Conservation (phyloP, 2,797 vertebrate species). For the Toxotes lorentzi region DNA sequence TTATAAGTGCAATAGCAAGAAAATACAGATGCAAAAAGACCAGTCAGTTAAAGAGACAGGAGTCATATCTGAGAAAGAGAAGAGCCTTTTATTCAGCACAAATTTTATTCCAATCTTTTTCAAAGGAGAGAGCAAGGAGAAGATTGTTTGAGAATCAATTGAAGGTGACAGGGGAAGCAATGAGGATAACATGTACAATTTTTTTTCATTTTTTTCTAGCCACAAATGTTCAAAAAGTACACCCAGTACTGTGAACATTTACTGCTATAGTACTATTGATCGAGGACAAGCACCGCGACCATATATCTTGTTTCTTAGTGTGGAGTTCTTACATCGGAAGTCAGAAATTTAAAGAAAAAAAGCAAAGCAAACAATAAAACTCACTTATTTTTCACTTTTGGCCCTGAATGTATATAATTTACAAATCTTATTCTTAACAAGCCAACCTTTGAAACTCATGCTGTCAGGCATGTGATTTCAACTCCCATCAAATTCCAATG, state of each 20-base stretch:
- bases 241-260: conserved; percentile 50
- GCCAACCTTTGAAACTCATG: conserved; percentile 87
- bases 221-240: conserved; percentile 64
- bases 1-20: background rate
- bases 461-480: conserved; percentile 87
- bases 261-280: conserved; percentile 48
- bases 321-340: conserved; percentile 84
- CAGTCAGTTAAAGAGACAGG: conserved; percentile 22
- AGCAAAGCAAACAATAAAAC: conserved; percentile 83
- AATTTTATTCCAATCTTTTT: conserved; percentile 94
- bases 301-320: conserved; percentile 52
- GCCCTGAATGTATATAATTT: conserved; percentile 91
- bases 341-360: conserved; percentile 86
- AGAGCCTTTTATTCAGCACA: conserved; percentile 78
- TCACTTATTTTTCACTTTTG: conserved; percentile 89
- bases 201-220: conserved; percentile 82
- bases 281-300: conserved; percentile 45
- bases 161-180: conserved; percentile 93
- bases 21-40: background rate
- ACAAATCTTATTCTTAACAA: conserved; percentile 91
- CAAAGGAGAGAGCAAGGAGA: conserved; percentile 94
- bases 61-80: conserved; percentile 71
- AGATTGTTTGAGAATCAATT: conserved; percentile 90
- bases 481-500: conserved; percentile 62
- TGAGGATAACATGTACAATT: conserved; percentile 91